phyloP scores from a whole-genome alignment of 2,797 vertebrate species.

The Galaxias olidus region DNA sequence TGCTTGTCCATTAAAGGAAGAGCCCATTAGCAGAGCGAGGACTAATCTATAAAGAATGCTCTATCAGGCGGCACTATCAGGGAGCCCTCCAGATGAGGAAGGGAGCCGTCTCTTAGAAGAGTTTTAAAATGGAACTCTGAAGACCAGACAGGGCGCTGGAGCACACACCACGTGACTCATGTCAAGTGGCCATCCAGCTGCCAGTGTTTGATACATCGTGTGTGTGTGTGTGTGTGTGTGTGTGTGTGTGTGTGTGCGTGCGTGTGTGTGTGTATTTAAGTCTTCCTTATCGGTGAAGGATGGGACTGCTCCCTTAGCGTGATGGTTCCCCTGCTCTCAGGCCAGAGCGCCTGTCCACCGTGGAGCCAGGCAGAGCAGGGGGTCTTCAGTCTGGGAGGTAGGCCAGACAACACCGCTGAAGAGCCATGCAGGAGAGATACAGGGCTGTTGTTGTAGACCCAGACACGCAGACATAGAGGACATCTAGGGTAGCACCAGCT shows the following conservation, averaged over 20 bases:
- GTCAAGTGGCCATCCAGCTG: slow-evolving; percentile 69
- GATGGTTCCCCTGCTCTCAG: slow-evolving; percentile 36
- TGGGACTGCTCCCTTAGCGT: slow-evolving; percentile 52
- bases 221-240: slow-evolving; percentile 7
- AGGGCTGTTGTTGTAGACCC: neutral
- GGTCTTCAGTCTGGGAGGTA: neutral
- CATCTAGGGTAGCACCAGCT: neutral
- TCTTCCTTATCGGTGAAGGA: slow-evolving; percentile 69
- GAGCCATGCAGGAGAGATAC: neutral
- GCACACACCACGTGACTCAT: slow-evolving; percentile 60
- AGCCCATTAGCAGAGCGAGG: slow-evolving; percentile 45
- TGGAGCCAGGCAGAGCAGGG: slow-evolving; percentile 26
- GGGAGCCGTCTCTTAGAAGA: slow-evolving; percentile 47
- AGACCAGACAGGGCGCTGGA: slow-evolving; percentile 54
- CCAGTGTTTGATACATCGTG: too few relatives aligned
- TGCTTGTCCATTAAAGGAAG: slow-evolving; percentile 62
- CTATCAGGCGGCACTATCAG: slow-evolving; percentile 69
- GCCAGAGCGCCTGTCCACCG: slow-evolving; percentile 32
- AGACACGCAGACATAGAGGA: neutral
- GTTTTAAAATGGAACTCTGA: slow-evolving; percentile 71
- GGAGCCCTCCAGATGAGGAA: slow-evolving; percentile 59
- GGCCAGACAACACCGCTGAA: neutral
- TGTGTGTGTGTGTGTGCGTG: slow-evolving; percentile 1
- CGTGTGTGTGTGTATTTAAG: neutral
- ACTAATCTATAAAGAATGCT: slow-evolving; percentile 67